Conservation (phyloP, 2,113 vertebrate species). For the Hippolais icterina region DNA sequence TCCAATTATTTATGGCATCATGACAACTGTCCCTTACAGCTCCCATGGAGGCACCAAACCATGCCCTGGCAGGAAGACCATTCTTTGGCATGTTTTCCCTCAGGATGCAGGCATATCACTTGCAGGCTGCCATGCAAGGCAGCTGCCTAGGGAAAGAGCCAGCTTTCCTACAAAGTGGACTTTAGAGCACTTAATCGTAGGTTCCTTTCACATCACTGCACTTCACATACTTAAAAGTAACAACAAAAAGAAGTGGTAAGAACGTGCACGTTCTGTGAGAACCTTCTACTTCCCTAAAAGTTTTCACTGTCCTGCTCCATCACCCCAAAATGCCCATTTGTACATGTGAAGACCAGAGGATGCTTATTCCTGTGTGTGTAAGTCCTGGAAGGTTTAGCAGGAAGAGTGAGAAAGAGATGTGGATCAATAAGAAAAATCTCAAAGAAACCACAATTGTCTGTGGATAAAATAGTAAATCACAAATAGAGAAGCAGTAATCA, state of each 20-base stretch:
- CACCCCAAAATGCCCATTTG: neutral
- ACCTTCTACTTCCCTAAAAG: neutral
- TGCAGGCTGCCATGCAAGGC: neutral
- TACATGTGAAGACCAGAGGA: neutral
- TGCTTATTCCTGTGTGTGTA: neutral
- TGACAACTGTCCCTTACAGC: neutral
- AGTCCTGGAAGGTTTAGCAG: neutral
- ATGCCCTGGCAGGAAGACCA: neutral
- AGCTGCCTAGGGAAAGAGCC: neutral
- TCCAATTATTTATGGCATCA: neutral
- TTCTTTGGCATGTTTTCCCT: neutral
- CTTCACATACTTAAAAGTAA: neutral
- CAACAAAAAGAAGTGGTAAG: neutral
- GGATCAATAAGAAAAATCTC: neutral
- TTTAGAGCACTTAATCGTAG: neutral
- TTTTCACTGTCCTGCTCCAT: neutral
- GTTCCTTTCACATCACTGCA: neutral
- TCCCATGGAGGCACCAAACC: neutral
- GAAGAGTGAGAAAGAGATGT: neutral
- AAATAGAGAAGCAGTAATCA: neutral
- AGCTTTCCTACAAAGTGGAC: neutral
- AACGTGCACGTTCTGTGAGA: neutral
- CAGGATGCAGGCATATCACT: neutral
- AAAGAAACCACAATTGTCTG: neutral
- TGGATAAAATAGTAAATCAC: neutral